Evolutionary conservation across 2,797 vertebrate species (phyloP).

Genomic region (Eurystomus glaucurus): DNA sequence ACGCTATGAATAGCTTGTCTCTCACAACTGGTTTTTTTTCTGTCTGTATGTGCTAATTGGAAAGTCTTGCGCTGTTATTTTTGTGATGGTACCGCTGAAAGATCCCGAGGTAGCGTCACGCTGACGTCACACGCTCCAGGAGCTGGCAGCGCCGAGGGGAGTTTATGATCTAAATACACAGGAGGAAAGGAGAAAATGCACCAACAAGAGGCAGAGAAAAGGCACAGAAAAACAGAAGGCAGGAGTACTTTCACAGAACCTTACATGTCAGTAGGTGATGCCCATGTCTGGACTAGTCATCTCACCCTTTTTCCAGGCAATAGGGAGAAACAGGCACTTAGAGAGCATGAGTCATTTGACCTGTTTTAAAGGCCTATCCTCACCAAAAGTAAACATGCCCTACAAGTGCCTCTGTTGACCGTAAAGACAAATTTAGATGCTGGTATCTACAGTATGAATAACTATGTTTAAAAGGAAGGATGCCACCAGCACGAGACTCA

Average conservation of each 20-base stretch:
- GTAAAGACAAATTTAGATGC: background rate
- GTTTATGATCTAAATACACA: background rate
- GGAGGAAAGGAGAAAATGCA: background rate
- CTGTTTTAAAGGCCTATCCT: background rate
- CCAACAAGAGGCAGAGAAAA: background rate
- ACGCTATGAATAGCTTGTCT: background rate
- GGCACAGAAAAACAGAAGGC: background rate
- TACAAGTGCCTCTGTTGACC: background rate
- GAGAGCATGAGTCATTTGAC: background rate
- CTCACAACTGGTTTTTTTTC: background rate
- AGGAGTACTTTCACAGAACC: background rate
- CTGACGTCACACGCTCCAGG: fast-evolving
- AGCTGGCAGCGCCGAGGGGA: background rate
- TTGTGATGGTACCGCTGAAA: background rate
- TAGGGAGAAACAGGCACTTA: background rate
- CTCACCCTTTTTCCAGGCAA: background rate
- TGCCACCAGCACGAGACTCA: background rate
- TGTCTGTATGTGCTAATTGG: background rate
- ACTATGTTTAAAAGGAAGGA: background rate
- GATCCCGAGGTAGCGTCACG: fast-evolving
- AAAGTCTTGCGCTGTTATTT: background rate
- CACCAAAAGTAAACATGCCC: background rate
- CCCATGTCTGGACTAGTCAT: background rate
- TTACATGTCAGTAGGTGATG: background rate
- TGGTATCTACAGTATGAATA: background rate